These are phyloP conservation scores for Ariolimax columbianus DNA, from an alignment of 2,888 invertebrate species.

Conservation along the genomic window DNA sequence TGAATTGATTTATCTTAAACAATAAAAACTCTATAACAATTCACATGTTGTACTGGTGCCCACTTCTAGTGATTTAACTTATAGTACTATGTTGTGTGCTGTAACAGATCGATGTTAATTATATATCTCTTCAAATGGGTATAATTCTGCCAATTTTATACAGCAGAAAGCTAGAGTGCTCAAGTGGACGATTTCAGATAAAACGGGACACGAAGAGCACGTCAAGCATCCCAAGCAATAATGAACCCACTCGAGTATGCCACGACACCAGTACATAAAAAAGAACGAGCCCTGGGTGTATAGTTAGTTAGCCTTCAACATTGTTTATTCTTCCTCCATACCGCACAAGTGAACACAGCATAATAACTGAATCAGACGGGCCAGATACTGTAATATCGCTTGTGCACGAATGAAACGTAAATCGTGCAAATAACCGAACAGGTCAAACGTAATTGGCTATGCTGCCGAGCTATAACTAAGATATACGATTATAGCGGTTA, in stretches of 20 bases:
- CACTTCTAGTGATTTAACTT: neutral
- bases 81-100: neutral
- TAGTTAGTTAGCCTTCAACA: no score
- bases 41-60: neutral
- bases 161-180: neutral
- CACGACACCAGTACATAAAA: neutral
- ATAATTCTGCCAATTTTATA: slow-evolving; percentile 1
- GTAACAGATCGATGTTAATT: slow-evolving; percentile 1
- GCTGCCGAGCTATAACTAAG: no score
- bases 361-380: no score
- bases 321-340: no score
- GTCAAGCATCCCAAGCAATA: slow-evolving; percentile 1
- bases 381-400: no score
- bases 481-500: no score
- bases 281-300: neutral
- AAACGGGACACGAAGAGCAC: neutral
- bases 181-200: slow-evolving; percentile 15
- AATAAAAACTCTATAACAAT: neutral
- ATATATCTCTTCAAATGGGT: neutral
- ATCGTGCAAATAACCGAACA: no score
- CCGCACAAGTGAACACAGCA: no score
- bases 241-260: slow-evolving; percentile 8
- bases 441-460: no score
- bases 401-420: no score
- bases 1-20: neutral